Evolutionary conservation across 2,888 invertebrate species (phyloP).

Genomic region (Gasteruption jaculator): DNA sequence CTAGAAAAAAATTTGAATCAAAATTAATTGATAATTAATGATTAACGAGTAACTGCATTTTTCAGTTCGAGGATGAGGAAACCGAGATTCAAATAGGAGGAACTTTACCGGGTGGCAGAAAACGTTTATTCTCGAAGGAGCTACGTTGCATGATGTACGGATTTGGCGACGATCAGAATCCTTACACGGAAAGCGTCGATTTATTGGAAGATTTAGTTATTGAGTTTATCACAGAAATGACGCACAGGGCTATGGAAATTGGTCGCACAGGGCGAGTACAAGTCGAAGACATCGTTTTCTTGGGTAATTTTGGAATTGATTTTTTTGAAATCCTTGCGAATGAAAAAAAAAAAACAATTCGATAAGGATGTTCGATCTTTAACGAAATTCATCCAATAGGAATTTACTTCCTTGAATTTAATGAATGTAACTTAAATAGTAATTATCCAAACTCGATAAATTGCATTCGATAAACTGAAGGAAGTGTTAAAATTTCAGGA

Average conservation of each 20-base stretch:
- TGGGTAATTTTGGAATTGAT: conserved; percentile 33
- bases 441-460: no score
- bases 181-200: conserved; percentile 98
- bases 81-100: conserved; percentile 67
- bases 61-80: conserved; percentile 62
- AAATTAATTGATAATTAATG: no score
- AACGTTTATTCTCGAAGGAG: conserved; percentile 86
- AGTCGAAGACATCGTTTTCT: conserved; percentile 95
- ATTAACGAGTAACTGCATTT: no score
- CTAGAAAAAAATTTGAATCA: no score
- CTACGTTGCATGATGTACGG: conserved; percentile 99
- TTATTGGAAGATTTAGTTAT: conserved; percentile 95
- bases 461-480: no score
- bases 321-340: no score
- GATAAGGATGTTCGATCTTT: no score
- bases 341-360: no score
- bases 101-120: conserved; percentile 64
- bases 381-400: no score
- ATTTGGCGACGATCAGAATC: conserved; percentile 98
- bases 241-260: conserved; percentile 91
- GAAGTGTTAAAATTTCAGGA: no score
- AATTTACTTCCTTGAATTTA: no score
- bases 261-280: conserved; percentile 94
- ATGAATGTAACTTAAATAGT: no score
- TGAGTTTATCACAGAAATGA: conserved; percentile 95